A percentile compares a stretch with the other conserved stretches of the same genome.
phyloP scores from a whole-genome alignment of 1,140 invertebrate species.

The Drosophila virilis region DNA sequence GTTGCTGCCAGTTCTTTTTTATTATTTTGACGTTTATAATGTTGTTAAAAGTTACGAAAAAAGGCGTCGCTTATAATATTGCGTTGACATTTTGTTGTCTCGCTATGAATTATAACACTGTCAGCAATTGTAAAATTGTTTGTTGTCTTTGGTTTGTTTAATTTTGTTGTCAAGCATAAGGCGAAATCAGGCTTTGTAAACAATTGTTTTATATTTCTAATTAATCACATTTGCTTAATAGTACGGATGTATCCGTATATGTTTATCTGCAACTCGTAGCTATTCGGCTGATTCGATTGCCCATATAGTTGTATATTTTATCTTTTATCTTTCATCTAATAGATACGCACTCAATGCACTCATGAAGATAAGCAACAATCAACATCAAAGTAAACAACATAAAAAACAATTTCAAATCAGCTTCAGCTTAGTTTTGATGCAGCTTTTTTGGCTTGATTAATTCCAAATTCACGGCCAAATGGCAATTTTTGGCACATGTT shows the following conservation, averaged over 20 bases:
- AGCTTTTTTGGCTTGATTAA: neutral
- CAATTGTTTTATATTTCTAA: neutral
- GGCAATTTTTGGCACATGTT: neutral
- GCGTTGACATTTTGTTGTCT: slow-evolving; percentile 27
- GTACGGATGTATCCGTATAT: no score
- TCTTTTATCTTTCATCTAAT: no score
- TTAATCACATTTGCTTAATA: neutral
- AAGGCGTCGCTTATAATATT: slow-evolving; percentile 16
- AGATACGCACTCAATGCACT: no score
- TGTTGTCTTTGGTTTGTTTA: neutral
- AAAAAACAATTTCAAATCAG: no score
- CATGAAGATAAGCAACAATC: no score
- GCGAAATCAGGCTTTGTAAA: neutral
- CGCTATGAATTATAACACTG: slow-evolving; percentile 27
- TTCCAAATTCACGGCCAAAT: neutral
- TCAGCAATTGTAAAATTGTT: slow-evolving; percentile 31
- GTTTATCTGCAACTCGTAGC: no score
- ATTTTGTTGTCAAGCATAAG: neutral
- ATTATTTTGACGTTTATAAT: slow-evolving; percentile 44
- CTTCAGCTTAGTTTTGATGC: neutral
- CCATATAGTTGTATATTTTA: no score
- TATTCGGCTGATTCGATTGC: no score
- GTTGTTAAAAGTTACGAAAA: slow-evolving; percentile 35
- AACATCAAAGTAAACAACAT: neutral
- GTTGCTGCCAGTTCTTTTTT: slow-evolving; percentile 12